Conservation (phyloP, 2,888 invertebrate species). For the Cryptus armator region DNA sequence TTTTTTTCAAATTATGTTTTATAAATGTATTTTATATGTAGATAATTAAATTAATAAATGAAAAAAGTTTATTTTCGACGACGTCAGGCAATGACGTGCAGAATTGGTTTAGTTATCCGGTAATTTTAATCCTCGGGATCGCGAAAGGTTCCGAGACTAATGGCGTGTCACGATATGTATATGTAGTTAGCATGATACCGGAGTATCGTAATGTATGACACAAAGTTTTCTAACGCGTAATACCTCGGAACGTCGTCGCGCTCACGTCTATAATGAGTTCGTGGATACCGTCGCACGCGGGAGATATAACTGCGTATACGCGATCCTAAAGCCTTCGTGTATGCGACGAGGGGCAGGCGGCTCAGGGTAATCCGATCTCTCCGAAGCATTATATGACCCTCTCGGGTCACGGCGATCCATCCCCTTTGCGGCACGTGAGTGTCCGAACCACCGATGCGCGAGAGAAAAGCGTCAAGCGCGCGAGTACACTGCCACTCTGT, state of each 20-base stretch:
- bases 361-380: slow-evolving; percentile 52
- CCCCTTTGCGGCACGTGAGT: slow-evolving; percentile 3
- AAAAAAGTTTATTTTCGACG: too few relatives aligned
- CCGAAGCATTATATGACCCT: slow-evolving; percentile 39
- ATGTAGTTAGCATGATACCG: not conserved
- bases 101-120: not conserved
- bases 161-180: not conserved
- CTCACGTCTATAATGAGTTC: slow-evolving; percentile 28
- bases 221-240: slow-evolving; percentile 17
- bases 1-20: too few relatives aligned
- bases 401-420: slow-evolving; percentile 2
- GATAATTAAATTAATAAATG: too few relatives aligned
- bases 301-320: slow-evolving; percentile 11
- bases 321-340: slow-evolving; percentile 28
- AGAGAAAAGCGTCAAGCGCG: slow-evolving; percentile 10
- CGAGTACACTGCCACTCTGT: not conserved
- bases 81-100: too few relatives aligned
- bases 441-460: not conserved
- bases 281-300: not conserved
- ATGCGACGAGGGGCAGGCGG: slow-evolving; percentile 18
- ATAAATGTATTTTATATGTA: too few relatives aligned
- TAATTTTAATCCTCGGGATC: not conserved
- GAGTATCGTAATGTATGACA: not conserved
- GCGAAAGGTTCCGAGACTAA: not conserved
- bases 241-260: slow-evolving; percentile 13